Evolutionary conservation across 2,888 invertebrate genomes (phyloP), one percentile per base, ranked within the genome.

Genomic region (Hirtodrosophila cameraria): DNA sequence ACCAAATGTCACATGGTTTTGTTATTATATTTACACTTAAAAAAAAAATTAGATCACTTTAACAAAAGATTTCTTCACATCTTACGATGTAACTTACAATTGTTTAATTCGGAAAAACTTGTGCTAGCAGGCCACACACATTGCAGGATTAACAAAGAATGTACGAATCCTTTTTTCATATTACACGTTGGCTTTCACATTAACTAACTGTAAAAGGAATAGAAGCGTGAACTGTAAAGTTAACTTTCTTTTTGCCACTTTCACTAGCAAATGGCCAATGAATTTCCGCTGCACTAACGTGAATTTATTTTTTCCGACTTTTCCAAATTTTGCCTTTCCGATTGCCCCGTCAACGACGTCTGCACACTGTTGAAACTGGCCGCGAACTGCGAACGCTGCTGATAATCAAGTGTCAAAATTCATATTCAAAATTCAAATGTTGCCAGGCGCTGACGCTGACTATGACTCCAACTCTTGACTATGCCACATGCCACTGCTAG

Each of bases 21-120:
- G n/a, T n/a, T n/a, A n/a, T n/a, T 12, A 20, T 23, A 18, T 38
- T 38, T 20, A 23, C n/a, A n/a, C n/a, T n/a, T n/a, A n/a, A n/a
- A n/a, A n/a, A n/a, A n/a, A n/a, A n/a, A n/a, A n/a, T n/a, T n/a
- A n/a, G n/a, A n/a, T n/a, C n/a, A n/a, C n/a, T n/a, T n/a, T n/a
- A n/a, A n/a, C n/a, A n/a, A n/a, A n/a, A n/a, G 16, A 38, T 20
- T 23, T 20, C 23, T 39, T 23, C 4, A 4, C 2, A n/a, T n/a
- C 9, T 13, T 3, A 16, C 23, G 9, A 7, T 20, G 9, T 8
- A 52, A 88, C 90, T 89, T 81, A 89, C 89, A 89, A 72, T 89
- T 89, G 63, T 89, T 89, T 39, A 90, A 60, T 65, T 89, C 89
- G 27, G 89, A 77, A 67, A 89, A 87, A 45, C 80, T 90, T 38